Evolutionary conservation across 2,888 invertebrate genomes (phyloP).

Genomic region (Diplazon laetatorius): DNA sequence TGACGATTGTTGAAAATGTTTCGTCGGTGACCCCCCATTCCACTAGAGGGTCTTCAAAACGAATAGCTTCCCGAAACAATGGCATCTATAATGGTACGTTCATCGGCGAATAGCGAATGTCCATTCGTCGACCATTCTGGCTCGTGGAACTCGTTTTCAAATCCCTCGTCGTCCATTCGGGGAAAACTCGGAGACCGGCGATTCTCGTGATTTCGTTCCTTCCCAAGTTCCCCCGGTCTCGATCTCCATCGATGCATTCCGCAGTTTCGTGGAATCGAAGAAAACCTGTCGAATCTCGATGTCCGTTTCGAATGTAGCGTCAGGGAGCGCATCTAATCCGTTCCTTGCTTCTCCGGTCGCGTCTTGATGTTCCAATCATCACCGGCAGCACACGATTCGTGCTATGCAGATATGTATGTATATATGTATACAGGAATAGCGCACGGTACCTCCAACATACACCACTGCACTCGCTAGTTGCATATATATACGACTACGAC

Average conservation of each 20-base stretch:
- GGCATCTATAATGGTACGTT: too few species aligned
- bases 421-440: neutral
- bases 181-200: neutral
- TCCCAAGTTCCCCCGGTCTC: neutral
- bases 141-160: too few species aligned
- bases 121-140: too few species aligned
- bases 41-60: too few species aligned
- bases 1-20: too few species aligned
- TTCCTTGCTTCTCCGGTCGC: slow-evolving; percentile 10
- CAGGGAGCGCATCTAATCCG: slow-evolving; percentile 20
- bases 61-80: too few species aligned
- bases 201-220: neutral
- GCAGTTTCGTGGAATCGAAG: neutral
- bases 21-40: too few species aligned
- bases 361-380: slow-evolving; percentile 41
- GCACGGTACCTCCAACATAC: neutral
- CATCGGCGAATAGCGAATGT: too few species aligned
- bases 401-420: too few species aligned
- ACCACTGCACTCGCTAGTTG: neutral
- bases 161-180: neutral
- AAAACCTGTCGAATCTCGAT: slow-evolving; percentile 17
- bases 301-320: slow-evolving; percentile 27
- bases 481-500: neutral
- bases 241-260: neutral
- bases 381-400: neutral